Evolutionary conservation across 2,888 invertebrate genomes (phyloP).

Genomic region (Criorhina ranunculi): DNA sequence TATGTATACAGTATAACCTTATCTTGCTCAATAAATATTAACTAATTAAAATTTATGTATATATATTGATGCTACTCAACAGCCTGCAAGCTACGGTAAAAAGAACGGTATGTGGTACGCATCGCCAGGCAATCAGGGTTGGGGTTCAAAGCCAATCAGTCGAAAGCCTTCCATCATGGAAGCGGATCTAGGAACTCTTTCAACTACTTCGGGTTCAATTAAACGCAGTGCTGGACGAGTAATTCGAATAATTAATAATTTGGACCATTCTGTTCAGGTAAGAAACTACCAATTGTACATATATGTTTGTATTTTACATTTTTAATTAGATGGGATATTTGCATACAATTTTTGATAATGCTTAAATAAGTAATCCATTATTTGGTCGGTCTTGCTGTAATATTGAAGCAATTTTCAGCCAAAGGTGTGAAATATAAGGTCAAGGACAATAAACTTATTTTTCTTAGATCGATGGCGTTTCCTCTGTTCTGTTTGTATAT

Average conservation of each 20-base stretch:
- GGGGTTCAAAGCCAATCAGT: slow-evolving; percentile 89
- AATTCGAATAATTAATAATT: slow-evolving; percentile 96
- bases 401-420: not conserved
- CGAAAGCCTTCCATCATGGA: slow-evolving; percentile 94
- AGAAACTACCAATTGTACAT: slow-evolving; percentile 50
- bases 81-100: slow-evolving; percentile 96
- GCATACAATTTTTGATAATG: not conserved
- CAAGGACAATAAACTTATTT: not conserved
- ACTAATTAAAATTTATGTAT: not conserved
- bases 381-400: not conserved
- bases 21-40: slow-evolving; percentile 43
- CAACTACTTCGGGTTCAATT: slow-evolving; percentile 86
- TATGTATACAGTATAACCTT: too few species aligned
- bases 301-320: too few species aligned
- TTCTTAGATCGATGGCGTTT: not conserved
- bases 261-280: slow-evolving; percentile 96
- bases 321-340: too few species aligned
- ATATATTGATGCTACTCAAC: slow-evolving; percentile 17
- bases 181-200: slow-evolving; percentile 89
- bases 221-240: slow-evolving; percentile 94
- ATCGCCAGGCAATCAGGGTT: slow-evolving; percentile 86
- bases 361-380: not conserved
- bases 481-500: not conserved
- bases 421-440: not conserved
- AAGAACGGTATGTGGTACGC: slow-evolving; percentile 95